Evolutionary conservation across 1,140 invertebrate genomes (phyloP), one percentile per base, ranked within the genome.

Genomic region (Drosophila erecta): DNA sequence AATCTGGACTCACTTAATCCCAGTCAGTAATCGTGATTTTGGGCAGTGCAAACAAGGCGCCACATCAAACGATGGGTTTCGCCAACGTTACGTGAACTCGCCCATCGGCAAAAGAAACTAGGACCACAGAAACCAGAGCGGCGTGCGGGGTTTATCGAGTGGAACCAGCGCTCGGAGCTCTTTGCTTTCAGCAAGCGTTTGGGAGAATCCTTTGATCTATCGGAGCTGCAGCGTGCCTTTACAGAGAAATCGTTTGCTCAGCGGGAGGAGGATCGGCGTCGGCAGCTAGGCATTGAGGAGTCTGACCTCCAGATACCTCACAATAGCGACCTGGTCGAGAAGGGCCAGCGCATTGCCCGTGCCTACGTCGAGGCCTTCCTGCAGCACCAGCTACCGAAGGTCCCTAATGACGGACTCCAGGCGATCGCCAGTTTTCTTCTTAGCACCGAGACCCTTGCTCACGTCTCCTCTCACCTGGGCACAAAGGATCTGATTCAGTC

Each of bases 111-210:
- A 30, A 76, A 91, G 27, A 92, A 92, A 62, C 55, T 90, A 33
- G 91, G 89, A 24, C 64, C 76, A 14, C 80, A 75, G 8, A 69
- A 75, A 17, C 66, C 76, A 6, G 87, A 92, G 53, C 93, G 93
- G 4, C 93, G 96, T 40, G 95, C 94, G 33, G 93, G 93, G 35
- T 97, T 94, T 83, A 56, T 96, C 11, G 96, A 97, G 75, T 97
- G 96, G 98, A 98, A 98, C 92, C 96, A 97, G 91, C 94, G 96
- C 72, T 94, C 97, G 0, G 98, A 99, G 93, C 61, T 98, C 15
- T 98, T 94, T 94, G 96, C 97, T 4, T 98, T 99, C 93, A 95
- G 95, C 27, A 95, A 95, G 79, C 93, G 98, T 43, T 92, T 99
- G 11, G 95, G 95, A n/a, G 98, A 99, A 93, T 93, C 96, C 8